Evolutionary conservation across 2,113 vertebrate genomes (phyloP).

Genomic region (Lontra canadensis): DNA sequence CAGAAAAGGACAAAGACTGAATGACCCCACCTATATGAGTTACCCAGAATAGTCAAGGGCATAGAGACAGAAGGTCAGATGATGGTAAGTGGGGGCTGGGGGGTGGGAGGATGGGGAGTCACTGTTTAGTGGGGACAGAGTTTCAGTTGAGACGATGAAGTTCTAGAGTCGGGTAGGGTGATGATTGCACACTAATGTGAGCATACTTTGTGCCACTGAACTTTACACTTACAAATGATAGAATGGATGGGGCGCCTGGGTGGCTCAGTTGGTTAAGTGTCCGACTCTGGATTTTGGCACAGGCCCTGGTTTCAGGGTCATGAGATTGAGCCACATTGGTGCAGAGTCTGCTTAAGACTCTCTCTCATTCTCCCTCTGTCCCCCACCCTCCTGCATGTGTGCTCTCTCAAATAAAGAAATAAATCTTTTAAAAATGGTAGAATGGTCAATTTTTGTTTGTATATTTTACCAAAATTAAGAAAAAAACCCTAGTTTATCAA

Average conservation of each 20-base stretch:
- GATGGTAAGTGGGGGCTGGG: no score
- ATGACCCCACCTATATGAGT: fast-evolving
- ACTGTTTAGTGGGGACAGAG: no score
- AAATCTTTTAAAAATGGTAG: neutral
- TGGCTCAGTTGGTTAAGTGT: neutral
- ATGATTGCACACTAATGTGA: neutral
- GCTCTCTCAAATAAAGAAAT: neutral
- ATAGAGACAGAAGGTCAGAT: neutral
- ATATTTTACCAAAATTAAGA: neutral
- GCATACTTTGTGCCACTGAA: neutral
- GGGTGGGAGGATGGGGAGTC: no score
- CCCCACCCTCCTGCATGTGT: no score
- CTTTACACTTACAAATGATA: neutral
- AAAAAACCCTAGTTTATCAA: neutral
- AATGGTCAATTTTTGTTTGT: neutral
- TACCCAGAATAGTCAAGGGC: fast-evolving
- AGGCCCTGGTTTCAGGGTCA: neutral
- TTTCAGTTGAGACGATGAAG: neutral
- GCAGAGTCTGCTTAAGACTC: neutral
- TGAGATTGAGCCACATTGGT: neutral
- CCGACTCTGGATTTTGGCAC: neutral
- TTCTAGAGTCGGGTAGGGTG: neutral
- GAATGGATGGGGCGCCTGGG: neutral
- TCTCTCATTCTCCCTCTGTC: neutral
- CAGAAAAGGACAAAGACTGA: neutral